Base-by-base conservation (phyloP, 2,888 invertebrate genomes). In the Acanthosepion pharaonis region DNA sequence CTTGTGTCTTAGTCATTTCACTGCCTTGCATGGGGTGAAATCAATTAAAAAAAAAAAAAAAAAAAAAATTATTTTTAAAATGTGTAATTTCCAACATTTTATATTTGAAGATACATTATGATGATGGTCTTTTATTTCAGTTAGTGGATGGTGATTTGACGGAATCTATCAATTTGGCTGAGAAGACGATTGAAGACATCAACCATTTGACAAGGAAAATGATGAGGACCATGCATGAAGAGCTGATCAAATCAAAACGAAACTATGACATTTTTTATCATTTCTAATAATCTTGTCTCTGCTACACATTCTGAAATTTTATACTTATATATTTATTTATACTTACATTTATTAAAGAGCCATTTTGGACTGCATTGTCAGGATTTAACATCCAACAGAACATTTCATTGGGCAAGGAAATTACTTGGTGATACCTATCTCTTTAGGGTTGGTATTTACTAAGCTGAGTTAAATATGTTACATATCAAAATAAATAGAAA, bases 161-260 rank as follows among this genome's bases (percentile, higher is more conserved):
- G 94, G 95, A 95, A 11, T 96, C 96, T 5, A 95, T 97, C 55
- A 96, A 96, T 91, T 94, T 96, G 92, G 96, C 96, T 8, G 42
- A 93, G 28, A 51, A 94, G n/a, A 92, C 95, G 91, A 94, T 94
- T n/a, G 95, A 95, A 78, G 96, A 96, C 94, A 96, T 97, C 55
- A 96, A 96, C 64, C 95, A 95, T 8, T 95, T 97, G 51, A 96
- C 97, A 4, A 95, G 95, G 91, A 96, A 96, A 93, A 96, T 96
- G 96, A 96, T 96, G 95, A 95, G 95, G 92, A 96, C 96, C n/a
- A 96, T 97, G 5, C 94, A 95, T 28, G 95, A 95, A 33, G 96
- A 97, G 94, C 96, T 97, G 23, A 94, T 93, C 18, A 95, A 94
- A 53, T 95, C 95, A 18, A 95, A 95, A 91, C 94, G 95, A 91